A percentile compares a stretch with the other conserved stretches of the same genome.
These are phyloP conservation scores for Neostethus bicornis DNA, from an alignment of 2,797 vertebrate species.

Conservation along the genomic window DNA sequence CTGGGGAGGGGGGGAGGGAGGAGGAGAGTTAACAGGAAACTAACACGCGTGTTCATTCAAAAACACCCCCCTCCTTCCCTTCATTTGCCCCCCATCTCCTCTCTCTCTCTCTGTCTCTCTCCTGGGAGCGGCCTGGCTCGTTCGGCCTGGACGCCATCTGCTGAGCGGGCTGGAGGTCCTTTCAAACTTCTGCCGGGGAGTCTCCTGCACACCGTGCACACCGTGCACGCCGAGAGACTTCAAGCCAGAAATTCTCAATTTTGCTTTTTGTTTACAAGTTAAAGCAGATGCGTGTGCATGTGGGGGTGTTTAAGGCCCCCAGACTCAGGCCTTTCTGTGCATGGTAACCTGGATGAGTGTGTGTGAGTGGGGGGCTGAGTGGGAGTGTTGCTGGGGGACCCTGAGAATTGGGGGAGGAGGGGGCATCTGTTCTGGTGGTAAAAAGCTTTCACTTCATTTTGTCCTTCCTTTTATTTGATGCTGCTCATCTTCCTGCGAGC, in stretches of 20 bases:
- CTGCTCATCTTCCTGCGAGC: constrained; percentile 28
- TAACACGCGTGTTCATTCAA: constrained; percentile 62
- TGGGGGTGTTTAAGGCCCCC: constrained; percentile 67
- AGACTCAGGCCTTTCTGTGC: constrained; percentile 60
- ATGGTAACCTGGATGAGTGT: constrained; percentile 71
- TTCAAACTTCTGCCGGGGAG: too few relatives aligned
- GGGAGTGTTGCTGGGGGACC: constrained; percentile 70
- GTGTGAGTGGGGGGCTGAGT: too few relatives aligned
- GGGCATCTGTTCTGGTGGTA: constrained; percentile 85
- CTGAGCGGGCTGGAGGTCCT: constrained; percentile 84
- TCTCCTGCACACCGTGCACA: too few relatives aligned
- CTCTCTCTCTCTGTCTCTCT: constrained; percentile 67
- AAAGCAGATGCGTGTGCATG: constrained; percentile 66
- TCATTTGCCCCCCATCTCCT: constrained; percentile 61
- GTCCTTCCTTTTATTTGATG: constrained; percentile 27
- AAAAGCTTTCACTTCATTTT: constrained; percentile 79
- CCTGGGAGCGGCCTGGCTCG: constrained; percentile 81
- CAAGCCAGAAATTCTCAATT: constrained; percentile 64
- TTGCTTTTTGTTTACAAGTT: constrained; percentile 72
- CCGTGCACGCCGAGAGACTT: too few relatives aligned
- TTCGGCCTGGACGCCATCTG: constrained; percentile 84
- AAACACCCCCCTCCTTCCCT: constrained; percentile 64
- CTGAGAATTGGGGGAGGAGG: constrained; percentile 79
- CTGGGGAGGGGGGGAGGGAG: constrained; percentile 51
- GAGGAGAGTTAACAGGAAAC: constrained; percentile 49